Percentiles rank a stretch among this genome's conserved stretches.
These are phyloP conservation scores for Protobothrops mucrosquamatus DNA, from an alignment of 2,113 vertebrate species.

Conservation along the genomic window DNA sequence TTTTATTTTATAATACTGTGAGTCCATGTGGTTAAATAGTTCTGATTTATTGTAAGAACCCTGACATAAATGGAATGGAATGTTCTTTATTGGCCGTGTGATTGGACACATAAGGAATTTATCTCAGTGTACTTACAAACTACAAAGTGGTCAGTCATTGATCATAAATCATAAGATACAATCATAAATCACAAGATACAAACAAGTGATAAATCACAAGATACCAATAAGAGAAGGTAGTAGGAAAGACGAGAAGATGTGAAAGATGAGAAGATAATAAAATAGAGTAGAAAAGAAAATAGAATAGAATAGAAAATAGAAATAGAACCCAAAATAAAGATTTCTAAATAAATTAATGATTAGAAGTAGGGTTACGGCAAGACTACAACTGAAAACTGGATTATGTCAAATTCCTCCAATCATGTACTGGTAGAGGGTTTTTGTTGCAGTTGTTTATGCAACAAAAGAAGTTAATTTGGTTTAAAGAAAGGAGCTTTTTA, in stretches of 20 bases:
- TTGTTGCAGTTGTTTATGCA: background rate
- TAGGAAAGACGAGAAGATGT: background rate
- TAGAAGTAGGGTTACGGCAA: slow-evolving; percentile 3
- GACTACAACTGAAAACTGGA: background rate
- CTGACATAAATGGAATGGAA: background rate
- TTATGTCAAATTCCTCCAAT: background rate
- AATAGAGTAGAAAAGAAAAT: background rate
- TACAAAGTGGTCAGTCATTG: background rate
- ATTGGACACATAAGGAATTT: background rate
- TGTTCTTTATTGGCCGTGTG: background rate
- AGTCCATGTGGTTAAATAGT: background rate
- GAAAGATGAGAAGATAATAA: background rate
- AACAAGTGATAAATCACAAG: background rate
- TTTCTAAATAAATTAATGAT: background rate
- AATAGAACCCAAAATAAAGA: background rate
- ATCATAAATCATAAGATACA: background rate
- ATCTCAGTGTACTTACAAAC: background rate
- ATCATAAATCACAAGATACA: background rate
- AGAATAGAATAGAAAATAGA: background rate
- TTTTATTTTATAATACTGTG: background rate
- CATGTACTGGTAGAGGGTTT: background rate
- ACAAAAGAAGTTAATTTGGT: background rate
- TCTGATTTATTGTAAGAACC: background rate
- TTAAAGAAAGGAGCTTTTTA: background rate
- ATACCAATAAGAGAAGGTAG: background rate